These are phyloP conservation scores for Potamarius usumacintae DNA, from an alignment of 2,113 vertebrate genomes.

Conservation along the genomic window DNA sequence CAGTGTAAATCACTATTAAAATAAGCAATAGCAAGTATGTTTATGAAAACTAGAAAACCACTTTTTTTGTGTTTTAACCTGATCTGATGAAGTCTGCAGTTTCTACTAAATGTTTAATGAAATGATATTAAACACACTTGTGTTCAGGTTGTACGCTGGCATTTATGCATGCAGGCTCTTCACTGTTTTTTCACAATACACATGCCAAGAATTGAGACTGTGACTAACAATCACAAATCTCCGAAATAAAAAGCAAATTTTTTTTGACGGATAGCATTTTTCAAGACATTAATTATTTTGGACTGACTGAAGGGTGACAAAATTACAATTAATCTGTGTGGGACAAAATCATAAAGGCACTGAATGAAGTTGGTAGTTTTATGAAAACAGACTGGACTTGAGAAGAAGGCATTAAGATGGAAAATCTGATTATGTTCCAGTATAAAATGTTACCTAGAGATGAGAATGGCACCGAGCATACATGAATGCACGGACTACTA, in stretches of 20 bases:
- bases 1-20: too few relatives aligned
- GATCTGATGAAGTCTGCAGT: neutral
- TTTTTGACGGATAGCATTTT: neutral
- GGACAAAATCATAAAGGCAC: neutral
- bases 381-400: neutral
- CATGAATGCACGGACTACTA: neutral
- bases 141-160: neutral
- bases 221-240: neutral
- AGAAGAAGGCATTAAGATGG: neutral
- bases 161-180: neutral
- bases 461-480: neutral
- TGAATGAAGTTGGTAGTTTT: neutral
- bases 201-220: neutral
- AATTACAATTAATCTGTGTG: neutral
- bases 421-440: neutral
- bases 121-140: neutral
- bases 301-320: neutral
- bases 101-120: neutral
- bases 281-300: neutral
- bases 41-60: neutral
- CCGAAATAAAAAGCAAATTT: neutral
- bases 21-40: neutral
- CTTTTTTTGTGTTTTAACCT: neutral
- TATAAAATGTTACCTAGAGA: neutral
- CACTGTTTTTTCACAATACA: too few relatives aligned